phyloP scores from a whole-genome alignment of 2,888 invertebrate genomes.

The Hemithea aestivaria region DNA sequence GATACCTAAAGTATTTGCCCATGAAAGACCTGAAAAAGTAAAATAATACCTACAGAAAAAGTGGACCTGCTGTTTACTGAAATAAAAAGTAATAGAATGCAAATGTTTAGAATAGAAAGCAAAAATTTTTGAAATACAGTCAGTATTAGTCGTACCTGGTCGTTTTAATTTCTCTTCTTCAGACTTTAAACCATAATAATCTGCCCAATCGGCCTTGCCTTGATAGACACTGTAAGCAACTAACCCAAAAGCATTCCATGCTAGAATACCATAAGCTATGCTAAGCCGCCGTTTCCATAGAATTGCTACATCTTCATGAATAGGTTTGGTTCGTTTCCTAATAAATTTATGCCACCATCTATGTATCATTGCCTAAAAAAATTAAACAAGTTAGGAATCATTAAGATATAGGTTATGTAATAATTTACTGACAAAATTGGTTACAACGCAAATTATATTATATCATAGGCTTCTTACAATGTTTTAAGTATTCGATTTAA shows the following conservation, averaged over 20 bases:
- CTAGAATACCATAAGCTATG: slow-evolving; percentile 80
- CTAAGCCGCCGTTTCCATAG: slow-evolving; percentile 82
- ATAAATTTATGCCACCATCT: slow-evolving; percentile 68
- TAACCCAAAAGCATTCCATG: slow-evolving; percentile 86
- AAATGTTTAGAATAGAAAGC: no score
- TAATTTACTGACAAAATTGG: not conserved
- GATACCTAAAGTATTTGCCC: slow-evolving; percentile 77
- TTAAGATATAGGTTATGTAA: slow-evolving; percentile 3
- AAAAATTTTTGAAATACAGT: no score
- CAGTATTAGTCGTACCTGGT: no score
- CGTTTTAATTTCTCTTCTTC: slow-evolving; percentile 77
- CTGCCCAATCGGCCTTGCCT: slow-evolving; percentile 84
- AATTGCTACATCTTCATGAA: slow-evolving; percentile 68
- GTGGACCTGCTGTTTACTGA: no score
- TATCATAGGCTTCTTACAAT: no score
- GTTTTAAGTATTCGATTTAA: no score
- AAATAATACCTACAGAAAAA: not conserved
- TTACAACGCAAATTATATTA: no score
- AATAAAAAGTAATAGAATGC: no score
- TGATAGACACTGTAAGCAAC: slow-evolving; percentile 78
- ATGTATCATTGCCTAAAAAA: slow-evolving; percentile 41
- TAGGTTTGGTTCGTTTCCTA: slow-evolving; percentile 62
- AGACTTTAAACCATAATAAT: slow-evolving; percentile 81
- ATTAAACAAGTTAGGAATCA: not conserved
- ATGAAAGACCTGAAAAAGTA: slow-evolving; percentile 74